These are phyloP conservation scores for Boloria selene DNA, from an alignment of 2,888 invertebrate species.

Conservation along the genomic window DNA sequence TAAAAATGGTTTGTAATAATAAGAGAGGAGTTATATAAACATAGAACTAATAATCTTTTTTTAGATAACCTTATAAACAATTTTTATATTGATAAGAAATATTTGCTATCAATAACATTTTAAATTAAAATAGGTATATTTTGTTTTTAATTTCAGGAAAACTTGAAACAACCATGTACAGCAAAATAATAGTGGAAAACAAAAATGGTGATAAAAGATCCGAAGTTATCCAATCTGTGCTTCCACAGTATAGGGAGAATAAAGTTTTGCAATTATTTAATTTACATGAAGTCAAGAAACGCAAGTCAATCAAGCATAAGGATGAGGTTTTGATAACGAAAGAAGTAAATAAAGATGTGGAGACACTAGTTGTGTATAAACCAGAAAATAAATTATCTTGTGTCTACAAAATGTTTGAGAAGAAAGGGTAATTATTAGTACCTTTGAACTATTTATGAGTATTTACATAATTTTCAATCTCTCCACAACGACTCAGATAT, in stretches of 20 bases:
- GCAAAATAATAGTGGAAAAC: slow-evolving; percentile 59
- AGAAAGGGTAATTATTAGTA: slow-evolving; percentile 33
- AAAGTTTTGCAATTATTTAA: slow-evolving; percentile 49
- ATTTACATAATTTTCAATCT: too few relatives aligned
- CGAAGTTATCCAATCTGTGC: slow-evolving; percentile 60
- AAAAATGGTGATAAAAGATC: slow-evolving; percentile 57
- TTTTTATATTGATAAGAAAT: too few relatives aligned
- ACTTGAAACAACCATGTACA: slow-evolving; percentile 64
- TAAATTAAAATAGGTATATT: neutral
- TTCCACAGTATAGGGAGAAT: slow-evolving; percentile 68
- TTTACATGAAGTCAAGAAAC: slow-evolving; percentile 38
- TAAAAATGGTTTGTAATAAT: too few relatives aligned
- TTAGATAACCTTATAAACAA: too few relatives aligned
- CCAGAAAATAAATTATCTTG: slow-evolving; percentile 56
- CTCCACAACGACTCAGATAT: too few relatives aligned
- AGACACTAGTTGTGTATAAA: slow-evolving; percentile 63
- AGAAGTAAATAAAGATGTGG: slow-evolving; percentile 59
- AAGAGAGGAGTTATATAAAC: too few relatives aligned
- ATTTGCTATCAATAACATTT: too few relatives aligned
- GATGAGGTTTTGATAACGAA: slow-evolving; percentile 58
- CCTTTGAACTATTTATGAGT: too few relatives aligned
- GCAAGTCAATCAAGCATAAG: slow-evolving; percentile 37
- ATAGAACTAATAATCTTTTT: too few relatives aligned
- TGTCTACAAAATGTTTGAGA: slow-evolving; percentile 55
- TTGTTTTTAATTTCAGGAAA: slow-evolving; percentile 43